Evolutionary conservation across 1,140 invertebrate species (phyloP).

Genomic region (Caerostris extrusa): DNA sequence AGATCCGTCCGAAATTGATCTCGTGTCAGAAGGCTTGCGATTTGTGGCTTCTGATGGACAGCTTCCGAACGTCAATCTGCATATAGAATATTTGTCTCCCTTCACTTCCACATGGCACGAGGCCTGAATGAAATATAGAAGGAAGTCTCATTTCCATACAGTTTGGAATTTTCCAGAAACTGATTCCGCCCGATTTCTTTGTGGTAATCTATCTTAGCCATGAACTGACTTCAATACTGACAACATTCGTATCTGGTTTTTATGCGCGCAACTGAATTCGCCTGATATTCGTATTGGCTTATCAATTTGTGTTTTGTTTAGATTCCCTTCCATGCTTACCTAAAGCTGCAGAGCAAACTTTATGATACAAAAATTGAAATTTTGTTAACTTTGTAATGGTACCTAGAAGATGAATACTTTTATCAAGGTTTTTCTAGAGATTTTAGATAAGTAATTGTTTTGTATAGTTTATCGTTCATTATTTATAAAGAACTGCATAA

Average conservation of each 20-base stretch:
- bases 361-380: background rate
- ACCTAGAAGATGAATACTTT: no score
- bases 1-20: conserved; percentile 61
- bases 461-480: no score
- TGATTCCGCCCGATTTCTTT: conserved; percentile 54
- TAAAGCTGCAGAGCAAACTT: background rate
- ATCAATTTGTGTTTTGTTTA: background rate
- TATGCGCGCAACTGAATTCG: background rate
- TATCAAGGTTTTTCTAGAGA: no score
- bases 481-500: no score
- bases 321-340: background rate
- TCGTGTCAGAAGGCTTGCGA: conserved; percentile 66
- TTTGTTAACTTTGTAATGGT: no score
- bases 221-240: conserved; percentile 34
- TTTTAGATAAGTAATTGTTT: no score
- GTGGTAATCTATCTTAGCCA: conserved; percentile 62
- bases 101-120: conserved; percentile 33
- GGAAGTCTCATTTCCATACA: conserved; percentile 71
- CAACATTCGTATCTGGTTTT: conserved; percentile 12
- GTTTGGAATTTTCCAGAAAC: conserved; percentile 67
- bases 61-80: conserved; percentile 76
- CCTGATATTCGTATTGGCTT: background rate
- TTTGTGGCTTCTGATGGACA: conserved; percentile 77
- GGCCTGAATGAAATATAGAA: conserved; percentile 72
- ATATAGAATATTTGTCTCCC: conserved; percentile 77